Base-by-base conservation (phyloP, 2,888 invertebrate genomes). In the Blera fallax region DNA sequence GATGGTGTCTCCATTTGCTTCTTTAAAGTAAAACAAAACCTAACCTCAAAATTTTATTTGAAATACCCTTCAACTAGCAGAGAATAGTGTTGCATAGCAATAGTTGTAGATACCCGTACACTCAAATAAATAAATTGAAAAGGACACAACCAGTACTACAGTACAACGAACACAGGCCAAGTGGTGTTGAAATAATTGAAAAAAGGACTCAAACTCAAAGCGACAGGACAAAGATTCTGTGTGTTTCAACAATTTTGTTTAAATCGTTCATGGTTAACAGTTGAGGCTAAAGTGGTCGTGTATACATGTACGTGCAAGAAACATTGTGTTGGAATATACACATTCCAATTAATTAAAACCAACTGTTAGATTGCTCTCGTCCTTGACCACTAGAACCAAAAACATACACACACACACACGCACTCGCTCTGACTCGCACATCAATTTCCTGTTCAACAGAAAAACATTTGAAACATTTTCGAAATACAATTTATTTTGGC, bases 391-490 rank as follows among this genome's bases (percentile, higher is more conserved):
- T 65, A 32, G 24, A 21, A 32, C 21, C 37, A 29, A 7, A 18
- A 11, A 52, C 29, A 52, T 29, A 48, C 40, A 60, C 8, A 21
- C 58, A 11, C 48, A 34, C 52, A 69, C 48, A 48, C 27, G 21
- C 8, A 40, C 45, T n/a, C 4, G 14, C 29, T n/a, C 27, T 32
- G 62, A 62, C 34, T 29, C 24, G 24, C 69, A 64, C 72, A 72
- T 82, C 58, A 72, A 83, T 83, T 64, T 78, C 60, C 65, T 58
- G 34, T 37, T 50, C 29, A 58, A 16, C 27, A 6, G 32, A 7
- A 67, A 62, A 50, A 62, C 78, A 67, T 60, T 83, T 65, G 72
- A 83, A 83, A 73, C 65, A 78, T 78, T 83, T n/a, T 83, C 50
- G 50, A 73, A 72, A 73, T 72, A 67, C 78, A 72, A 78, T 78